Evolutionary conservation across 2,113 vertebrate genomes (phyloP).

Genomic region (Terrapene triunguis): DNA sequence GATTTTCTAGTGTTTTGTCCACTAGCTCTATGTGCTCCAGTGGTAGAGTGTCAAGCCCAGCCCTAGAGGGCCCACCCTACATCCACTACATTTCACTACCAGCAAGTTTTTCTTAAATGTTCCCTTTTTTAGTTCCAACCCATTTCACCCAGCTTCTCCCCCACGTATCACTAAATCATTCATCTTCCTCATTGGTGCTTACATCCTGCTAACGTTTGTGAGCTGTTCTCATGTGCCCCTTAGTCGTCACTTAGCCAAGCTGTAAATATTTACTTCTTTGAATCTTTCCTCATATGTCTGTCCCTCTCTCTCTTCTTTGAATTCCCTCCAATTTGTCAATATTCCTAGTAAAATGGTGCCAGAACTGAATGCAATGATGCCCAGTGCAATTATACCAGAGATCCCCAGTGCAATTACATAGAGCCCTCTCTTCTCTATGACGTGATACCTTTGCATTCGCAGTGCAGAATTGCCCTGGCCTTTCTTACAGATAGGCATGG

Average conservation of each 20-base stretch:
- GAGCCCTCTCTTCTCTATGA: neutral
- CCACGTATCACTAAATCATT: neutral
- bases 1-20: neutral
- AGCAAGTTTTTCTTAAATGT: neutral
- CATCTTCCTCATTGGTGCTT: neutral
- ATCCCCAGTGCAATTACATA: neutral
- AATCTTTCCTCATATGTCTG: neutral
- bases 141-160: neutral
- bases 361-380: neutral
- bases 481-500: neutral
- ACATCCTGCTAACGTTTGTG: neutral
- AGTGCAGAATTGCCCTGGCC: neutral
- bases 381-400: neutral
- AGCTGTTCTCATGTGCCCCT: neutral
- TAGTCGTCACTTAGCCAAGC: neutral
- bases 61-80: too few relatives aligned
- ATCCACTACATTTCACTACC: neutral
- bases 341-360: neutral
- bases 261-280: constrained; percentile 7
- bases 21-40: too few relatives aligned
- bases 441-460: neutral
- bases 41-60: neutral
- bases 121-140: neutral
- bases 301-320: neutral
- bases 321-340: neutral